A percentile compares a stretch with the other conserved stretches of the same genome.
Conservation (phyloP, 2,113 vertebrate species). For the Seriola aureovittata region DNA sequence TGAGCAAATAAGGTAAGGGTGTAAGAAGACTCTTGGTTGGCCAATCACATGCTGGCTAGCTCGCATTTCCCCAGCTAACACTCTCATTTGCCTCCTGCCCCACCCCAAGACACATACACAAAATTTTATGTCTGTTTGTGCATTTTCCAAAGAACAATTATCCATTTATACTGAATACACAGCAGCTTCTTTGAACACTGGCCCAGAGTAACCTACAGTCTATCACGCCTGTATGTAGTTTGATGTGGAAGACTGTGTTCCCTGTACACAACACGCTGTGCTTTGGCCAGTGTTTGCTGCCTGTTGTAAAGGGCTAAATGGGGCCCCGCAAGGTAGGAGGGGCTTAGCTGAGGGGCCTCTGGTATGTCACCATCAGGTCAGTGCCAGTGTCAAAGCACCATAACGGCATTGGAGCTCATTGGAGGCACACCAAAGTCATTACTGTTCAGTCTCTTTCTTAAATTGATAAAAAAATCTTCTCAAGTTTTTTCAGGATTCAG, state of each 20-base stretch:
- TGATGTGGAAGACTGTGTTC: slow-evolving; percentile 43
- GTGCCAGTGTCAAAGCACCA: slow-evolving; percentile 66
- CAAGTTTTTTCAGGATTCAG: slow-evolving; percentile 22
- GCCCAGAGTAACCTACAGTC: slow-evolving; percentile 42
- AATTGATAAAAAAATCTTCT: slow-evolving; percentile 33
- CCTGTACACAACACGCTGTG: slow-evolving; percentile 55
- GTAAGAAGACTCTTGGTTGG: slow-evolving; percentile 37
- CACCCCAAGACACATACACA: slow-evolving; percentile 38
- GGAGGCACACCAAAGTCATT: slow-evolving; percentile 60
- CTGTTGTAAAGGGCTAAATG: slow-evolving; percentile 67
- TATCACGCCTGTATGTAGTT: slow-evolving; percentile 20
- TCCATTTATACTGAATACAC: slow-evolving; percentile 56
- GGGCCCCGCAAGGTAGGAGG: slow-evolving; percentile 71
- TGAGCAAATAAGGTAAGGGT: not conserved
- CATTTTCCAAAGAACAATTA: slow-evolving; percentile 59
- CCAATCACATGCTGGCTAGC: slow-evolving; percentile 63
- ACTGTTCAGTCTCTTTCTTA: slow-evolving; percentile 31
- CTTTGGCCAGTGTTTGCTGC: slow-evolving; percentile 64
- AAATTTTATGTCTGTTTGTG: slow-evolving; percentile 52
- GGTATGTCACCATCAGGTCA: slow-evolving; percentile 78
- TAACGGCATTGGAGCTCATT: slow-evolving; percentile 48
- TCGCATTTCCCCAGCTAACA: slow-evolving; percentile 40
- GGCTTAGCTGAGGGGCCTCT: slow-evolving; percentile 71
- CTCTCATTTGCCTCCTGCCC: slow-evolving; percentile 12
- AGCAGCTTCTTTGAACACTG: slow-evolving; percentile 43